Evolutionary conservation across 2,113 vertebrate species (phyloP).

Genomic region (Anser cygnoides): DNA sequence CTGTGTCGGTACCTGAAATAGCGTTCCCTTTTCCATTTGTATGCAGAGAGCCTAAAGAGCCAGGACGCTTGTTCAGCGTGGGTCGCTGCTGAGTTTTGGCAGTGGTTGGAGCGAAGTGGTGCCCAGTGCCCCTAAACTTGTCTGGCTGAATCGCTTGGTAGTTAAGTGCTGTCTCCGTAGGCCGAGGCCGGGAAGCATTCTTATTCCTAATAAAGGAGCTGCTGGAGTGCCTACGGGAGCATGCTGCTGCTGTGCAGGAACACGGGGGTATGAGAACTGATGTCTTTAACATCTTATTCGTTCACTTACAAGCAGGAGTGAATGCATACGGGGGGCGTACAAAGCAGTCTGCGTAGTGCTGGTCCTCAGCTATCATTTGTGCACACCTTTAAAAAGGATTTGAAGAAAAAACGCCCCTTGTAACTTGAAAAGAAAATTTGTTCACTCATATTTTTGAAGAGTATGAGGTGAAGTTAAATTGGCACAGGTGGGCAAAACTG

Average conservation of each 20-base stretch:
- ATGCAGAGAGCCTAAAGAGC: not conserved
- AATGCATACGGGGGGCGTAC: not conserved
- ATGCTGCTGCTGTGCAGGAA: not conserved
- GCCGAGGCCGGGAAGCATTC: not conserved
- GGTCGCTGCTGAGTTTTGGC: not conserved
- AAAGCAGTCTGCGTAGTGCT: not conserved
- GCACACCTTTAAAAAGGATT: not conserved
- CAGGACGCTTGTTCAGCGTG: fast-evolving
- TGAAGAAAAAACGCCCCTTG: not conserved
- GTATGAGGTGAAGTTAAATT: not conserved
- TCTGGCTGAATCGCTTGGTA: not conserved
- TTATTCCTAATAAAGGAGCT: slow-evolving; percentile 3
- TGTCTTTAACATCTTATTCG: fast-evolving
- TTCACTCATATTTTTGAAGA: not conserved
- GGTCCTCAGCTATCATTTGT: not conserved
- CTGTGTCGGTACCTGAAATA: fast-evolving
- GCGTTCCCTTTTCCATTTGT: not conserved
- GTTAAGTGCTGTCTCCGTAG: not conserved
- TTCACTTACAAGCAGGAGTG: not conserved
- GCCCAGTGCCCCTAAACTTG: not conserved
- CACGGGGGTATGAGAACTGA: not conserved
- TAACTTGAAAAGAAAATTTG: not conserved
- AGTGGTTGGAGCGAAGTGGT: not conserved
- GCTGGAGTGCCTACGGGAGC: not conserved
- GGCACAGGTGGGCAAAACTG: not conserved